phyloP scores from a whole-genome alignment of 2,888 invertebrate genomes.

The Cantharis rustica region DNA sequence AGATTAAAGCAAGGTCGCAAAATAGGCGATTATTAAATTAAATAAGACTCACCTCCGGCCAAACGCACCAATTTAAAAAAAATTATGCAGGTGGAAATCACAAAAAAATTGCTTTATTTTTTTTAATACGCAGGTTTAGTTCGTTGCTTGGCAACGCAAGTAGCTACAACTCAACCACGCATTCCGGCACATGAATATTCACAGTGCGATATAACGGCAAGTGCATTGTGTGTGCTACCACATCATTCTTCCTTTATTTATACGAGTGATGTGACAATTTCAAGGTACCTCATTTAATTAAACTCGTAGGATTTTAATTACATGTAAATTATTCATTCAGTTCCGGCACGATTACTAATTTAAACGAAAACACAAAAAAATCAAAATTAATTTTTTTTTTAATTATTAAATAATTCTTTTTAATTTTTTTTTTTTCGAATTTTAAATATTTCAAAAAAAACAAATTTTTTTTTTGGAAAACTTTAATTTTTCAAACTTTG shows the following conservation, averaged over 20 bases:
- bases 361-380: not conserved
- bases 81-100: not conserved
- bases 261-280: not conserved
- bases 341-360: not conserved
- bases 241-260: not conserved
- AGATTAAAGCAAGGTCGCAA: not conserved
- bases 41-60: not conserved
- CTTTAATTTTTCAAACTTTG: not conserved
- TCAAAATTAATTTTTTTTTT: not conserved
- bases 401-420: not conserved
- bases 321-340: not conserved
- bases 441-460: not conserved
- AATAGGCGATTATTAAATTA: not conserved
- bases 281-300: not conserved
- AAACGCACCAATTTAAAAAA: not conserved
- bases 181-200: not conserved
- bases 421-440: not conserved
- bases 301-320: not conserved
- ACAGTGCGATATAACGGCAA: not conserved
- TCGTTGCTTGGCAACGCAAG: not conserved
- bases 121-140: not conserved
- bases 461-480: not conserved
- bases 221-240: not conserved
- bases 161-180: not conserved
- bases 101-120: not conserved